These are phyloP conservation scores for Plestiodon gilberti DNA, from an alignment of 2,113 vertebrate genomes.

Conservation along the genomic window DNA sequence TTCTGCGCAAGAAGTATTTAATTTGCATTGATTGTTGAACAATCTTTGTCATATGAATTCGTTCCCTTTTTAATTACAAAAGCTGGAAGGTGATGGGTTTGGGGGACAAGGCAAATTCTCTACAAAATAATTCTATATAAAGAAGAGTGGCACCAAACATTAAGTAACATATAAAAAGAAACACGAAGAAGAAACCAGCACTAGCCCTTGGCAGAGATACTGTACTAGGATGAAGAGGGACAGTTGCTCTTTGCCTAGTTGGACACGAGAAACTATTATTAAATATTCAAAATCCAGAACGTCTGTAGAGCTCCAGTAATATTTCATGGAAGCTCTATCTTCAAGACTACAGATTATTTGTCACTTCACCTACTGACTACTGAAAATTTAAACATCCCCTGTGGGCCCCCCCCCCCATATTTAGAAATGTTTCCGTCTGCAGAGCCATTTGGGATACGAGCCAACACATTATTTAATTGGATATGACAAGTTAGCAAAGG, in stretches of 20 bases:
- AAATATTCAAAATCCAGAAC: not conserved
- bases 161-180: no score
- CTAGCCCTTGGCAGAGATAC: no score
- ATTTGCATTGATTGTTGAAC: not conserved
- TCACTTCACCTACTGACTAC: not conserved
- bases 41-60: not conserved
- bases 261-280: no score
- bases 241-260: no score
- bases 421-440: conserved; percentile 13
- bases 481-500: not conserved
- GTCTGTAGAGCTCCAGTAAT: not conserved
- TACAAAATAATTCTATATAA: not conserved
- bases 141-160: not conserved
- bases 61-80: not conserved
- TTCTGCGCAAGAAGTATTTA: not conserved
- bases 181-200: no score
- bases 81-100: not conserved
- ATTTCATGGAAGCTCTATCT: not conserved
- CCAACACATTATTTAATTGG: not conserved
- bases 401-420: not conserved
- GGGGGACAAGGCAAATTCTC: not conserved
- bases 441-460: not conserved
- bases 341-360: not conserved
- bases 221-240: no score
- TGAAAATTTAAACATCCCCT: not conserved